phyloP scores from a whole-genome alignment of 2,888 invertebrate genomes.

The Epirrhoe alternata region DNA sequence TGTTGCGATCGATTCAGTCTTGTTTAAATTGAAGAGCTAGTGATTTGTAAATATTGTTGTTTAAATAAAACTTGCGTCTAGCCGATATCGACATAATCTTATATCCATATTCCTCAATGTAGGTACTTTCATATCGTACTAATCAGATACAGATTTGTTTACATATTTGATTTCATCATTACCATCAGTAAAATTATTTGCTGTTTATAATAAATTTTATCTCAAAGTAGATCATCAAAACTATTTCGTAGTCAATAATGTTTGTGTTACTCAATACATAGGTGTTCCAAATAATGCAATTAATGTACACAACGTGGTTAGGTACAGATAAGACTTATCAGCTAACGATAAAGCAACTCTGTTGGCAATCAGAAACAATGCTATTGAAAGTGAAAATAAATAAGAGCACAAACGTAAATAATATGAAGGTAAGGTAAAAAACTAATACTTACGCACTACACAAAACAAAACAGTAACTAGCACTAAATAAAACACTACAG shows the following conservation, averaged over 20 bases:
- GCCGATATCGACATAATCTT: not conserved
- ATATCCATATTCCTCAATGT: not conserved
- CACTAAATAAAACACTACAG: slow-evolving; percentile 78
- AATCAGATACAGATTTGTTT: not conserved
- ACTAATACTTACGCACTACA: slow-evolving; percentile 67
- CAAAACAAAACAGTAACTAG: slow-evolving; percentile 67
- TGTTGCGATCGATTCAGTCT: slow-evolving; percentile 32
- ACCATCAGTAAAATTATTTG: too few relatives aligned
- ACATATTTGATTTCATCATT: too few relatives aligned
- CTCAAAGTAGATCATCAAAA: not conserved
- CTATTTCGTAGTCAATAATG: not conserved
- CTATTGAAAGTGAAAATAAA: slow-evolving; percentile 43
- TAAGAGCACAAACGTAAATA: slow-evolving; percentile 33
- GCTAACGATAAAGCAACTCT: slow-evolving; percentile 76
- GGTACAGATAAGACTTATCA: slow-evolving; percentile 73
- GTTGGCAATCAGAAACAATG: slow-evolving; percentile 66
- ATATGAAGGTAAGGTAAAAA: slow-evolving; percentile 27
- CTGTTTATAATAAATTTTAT: too few relatives aligned
- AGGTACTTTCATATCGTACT: not conserved
- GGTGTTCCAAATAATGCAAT: slow-evolving; percentile 61
- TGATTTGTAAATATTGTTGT: not conserved
- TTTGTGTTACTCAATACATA: slow-evolving; percentile 16
- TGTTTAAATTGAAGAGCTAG: slow-evolving; percentile 4
- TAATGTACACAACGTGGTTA: slow-evolving; percentile 58
- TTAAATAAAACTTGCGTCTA: not conserved